Base-by-base conservation (phyloP, 2,797 vertebrate species). In the Gouania willdenowi region DNA sequence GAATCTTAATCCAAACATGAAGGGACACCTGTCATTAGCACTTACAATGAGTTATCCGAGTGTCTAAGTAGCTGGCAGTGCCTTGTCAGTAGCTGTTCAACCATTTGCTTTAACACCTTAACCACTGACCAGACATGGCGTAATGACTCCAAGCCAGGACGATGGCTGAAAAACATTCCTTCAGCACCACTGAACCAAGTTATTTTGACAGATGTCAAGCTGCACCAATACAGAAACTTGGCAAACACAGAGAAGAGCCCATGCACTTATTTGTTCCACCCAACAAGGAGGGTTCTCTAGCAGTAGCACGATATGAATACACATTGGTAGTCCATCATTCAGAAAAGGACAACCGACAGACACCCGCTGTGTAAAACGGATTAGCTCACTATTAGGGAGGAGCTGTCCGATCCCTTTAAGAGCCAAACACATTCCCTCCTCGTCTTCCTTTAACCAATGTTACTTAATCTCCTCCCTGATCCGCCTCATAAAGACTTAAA, bases 371-470 rank as follows among this genome's bases (percentile, higher is more conserved):
- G 66, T 79, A 60, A 76, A 81, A 75, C 46, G 67, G 77, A 85
- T 86, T 81, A 84, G 40, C 59, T 61, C 33, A 49, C 64, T 74
- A 75, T 79, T 77, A 79, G 70, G 36, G 51, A 68, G 64, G 57
- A 74, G 62, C 77, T 81, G 83, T 77, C 73, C 79, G 66, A 80
- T 70, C 66, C 58, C 72, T 75, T 43, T 72, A 76, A 82, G 48
- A 77, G 53, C 50, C 70, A 78, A 82, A 76, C 69, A 70, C 67
- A 75, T 77, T 72, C 57, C 57, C 44, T 64, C 71, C 58, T 58
- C 45, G 21, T 75, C 69, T 78, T 40, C 58, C 46, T 80, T 79
- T 77, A 73, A 72, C 71, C 45, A 19, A 41, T 62, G 75, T 61
- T 63, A 51, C 58, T 61, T 81, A 79, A 82, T 79, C 78, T 82